Base-by-base conservation (phyloP, 2,888 invertebrate genomes). In the Ceriagrion tenellum region DNA sequence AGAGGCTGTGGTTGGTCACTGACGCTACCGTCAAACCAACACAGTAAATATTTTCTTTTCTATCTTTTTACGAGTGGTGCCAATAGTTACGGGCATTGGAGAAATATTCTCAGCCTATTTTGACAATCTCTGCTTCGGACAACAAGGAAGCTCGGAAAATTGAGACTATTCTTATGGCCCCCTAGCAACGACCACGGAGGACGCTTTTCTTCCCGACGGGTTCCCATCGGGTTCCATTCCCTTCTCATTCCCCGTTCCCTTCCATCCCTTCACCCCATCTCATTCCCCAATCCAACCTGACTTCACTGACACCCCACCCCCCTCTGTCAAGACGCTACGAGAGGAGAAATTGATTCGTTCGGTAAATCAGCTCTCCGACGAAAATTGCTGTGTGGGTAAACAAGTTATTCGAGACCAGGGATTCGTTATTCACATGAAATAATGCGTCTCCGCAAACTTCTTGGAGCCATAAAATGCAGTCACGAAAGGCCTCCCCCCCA, bases 401-500 rank as follows among this genome's bases (percentile, higher is more conserved):
- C 81, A 81, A 81, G 81, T 81, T 81, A 81, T 81, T 81, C 81
- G 35, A 81, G 81, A 81, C 81, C 18, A 81, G 18, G 81, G 81
- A 35, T 81, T 81, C 81, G 35, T 81, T 26, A 81, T 81, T 81
- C 35, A 81, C 81, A 13, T 81, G 26, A 81, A 81, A 81, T 81
- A 10, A 81, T 35, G 81, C n/a, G 81, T 35, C 81, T 81, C 35
- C 30, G 35, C 35, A 35, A 81, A 18, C 81, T 13, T 12, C 30
- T 30, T 35, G 81, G 81, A 16, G n/a, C 16, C 35, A 35, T 81
- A 81, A 35, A 81, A 81, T 35, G 30, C 81, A 35, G 16, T 16
- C 13, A 35, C 81, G 30, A 13, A 81, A 35, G 69, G 59, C 20
- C 16, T 69, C 20, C 10, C 30, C 16, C 35, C 0, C 35, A 81